These are phyloP conservation scores for Gallinago nigripennis DNA, from an alignment of 2,797 vertebrate genomes.

Conservation along the genomic window DNA sequence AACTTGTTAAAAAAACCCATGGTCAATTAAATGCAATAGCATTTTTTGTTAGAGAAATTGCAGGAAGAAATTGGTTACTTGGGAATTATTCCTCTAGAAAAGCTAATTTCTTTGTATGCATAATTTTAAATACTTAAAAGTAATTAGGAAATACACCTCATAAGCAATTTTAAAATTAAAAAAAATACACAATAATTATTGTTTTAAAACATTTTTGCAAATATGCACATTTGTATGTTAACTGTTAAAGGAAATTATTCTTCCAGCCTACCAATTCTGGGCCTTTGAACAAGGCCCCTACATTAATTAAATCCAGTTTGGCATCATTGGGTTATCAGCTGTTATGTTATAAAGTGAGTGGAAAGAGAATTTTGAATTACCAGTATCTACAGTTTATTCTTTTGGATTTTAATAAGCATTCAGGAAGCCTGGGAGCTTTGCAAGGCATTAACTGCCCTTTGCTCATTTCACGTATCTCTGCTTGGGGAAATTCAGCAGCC, in stretches of 20 bases:
- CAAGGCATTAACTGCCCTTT: background rate
- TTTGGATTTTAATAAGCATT: background rate
- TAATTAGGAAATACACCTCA: conserved; percentile 30
- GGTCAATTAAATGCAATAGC: background rate
- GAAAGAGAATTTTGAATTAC: conserved; percentile 36
- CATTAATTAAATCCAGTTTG: conserved; percentile 28
- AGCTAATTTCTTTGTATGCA: background rate
- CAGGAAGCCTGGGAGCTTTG: background rate
- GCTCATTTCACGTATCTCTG: background rate
- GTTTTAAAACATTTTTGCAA: background rate
- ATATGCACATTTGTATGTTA: background rate
- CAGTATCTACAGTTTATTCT: background rate
- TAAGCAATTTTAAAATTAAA: conserved; percentile 10
- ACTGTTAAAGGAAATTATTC: background rate
- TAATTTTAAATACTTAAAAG: conserved; percentile 29
- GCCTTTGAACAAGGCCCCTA: conserved; percentile 34
- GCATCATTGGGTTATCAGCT: background rate
- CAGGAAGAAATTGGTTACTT: background rate
- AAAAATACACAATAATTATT: background rate
- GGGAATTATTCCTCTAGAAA: conserved; percentile 6
- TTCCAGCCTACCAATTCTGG: background rate
- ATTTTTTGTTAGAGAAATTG: background rate
- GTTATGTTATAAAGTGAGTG: background rate
- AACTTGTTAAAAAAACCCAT: background rate
- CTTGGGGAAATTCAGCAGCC: background rate